These are phyloP conservation scores for Megamerina dolium DNA, from an alignment of 2,888 invertebrate genomes.

Conservation along the genomic window DNA sequence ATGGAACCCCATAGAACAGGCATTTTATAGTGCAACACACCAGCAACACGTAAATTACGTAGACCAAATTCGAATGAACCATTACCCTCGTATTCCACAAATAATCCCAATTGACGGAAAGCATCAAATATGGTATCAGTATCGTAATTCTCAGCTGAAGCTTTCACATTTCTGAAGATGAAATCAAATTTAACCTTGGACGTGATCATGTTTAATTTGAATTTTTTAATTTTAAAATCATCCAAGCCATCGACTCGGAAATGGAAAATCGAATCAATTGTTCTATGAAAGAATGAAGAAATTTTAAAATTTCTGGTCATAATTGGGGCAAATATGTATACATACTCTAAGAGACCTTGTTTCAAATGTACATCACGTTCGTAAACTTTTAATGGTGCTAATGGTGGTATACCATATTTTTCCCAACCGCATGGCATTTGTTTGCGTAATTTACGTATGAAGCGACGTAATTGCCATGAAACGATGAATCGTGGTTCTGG, in stretches of 20 bases:
- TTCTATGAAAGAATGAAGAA: conserved; percentile 18
- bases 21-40: conserved; percentile 34
- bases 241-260: conserved; percentile 39
- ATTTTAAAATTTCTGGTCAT: background rate
- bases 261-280: conserved; percentile 30
- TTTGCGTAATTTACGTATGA: conserved; percentile 32
- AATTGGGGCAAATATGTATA: conserved; percentile 1
- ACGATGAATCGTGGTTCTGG: conserved; percentile 31
- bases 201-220: conserved; percentile 35
- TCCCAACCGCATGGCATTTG: conserved; percentile 42
- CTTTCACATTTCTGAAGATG: conserved; percentile 32
- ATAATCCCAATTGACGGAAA: conserved; percentile 30
- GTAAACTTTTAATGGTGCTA: conserved; percentile 33
- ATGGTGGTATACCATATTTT: conserved; percentile 31
- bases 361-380: conserved; percentile 27
- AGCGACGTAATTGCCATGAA: conserved; percentile 37
- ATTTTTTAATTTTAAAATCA: conserved; percentile 33
- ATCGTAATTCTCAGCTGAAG: conserved; percentile 33
- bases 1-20: conserved; percentile 41
- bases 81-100: conserved; percentile 35
- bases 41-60: conserved; percentile 33
- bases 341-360: conserved; percentile 30
- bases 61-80: conserved; percentile 35
- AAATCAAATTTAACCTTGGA: conserved; percentile 36
- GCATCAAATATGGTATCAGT: conserved; percentile 37